Conservation (phyloP, 2,113 vertebrate species). For the Mobula birostris region DNA sequence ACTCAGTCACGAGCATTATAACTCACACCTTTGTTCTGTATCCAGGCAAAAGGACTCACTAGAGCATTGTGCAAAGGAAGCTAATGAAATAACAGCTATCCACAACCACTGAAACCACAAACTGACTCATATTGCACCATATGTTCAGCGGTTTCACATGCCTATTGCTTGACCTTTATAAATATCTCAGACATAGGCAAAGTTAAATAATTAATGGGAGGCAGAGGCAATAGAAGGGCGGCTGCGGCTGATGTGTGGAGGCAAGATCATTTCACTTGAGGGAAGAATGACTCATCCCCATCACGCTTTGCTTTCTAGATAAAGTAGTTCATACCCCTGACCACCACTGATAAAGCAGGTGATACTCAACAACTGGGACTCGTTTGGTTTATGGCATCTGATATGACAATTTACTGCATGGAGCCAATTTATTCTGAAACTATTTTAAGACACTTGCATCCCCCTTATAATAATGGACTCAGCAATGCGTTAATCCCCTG, state of each 20-base stretch:
- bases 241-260: not conserved
- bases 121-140: not conserved
- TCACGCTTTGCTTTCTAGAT: not conserved
- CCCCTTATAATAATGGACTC: not conserved
- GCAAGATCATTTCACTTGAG: not conserved
- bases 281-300: not conserved
- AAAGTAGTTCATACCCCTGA: not conserved
- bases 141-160: slow-evolving; percentile 1
- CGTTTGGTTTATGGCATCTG: not conserved
- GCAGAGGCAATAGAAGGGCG: not conserved
- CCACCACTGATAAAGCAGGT: not conserved
- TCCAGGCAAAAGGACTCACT: not conserved
- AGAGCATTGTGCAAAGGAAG: not conserved
- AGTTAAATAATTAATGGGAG: not conserved
- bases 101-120: not conserved
- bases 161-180: slow-evolving; percentile 31
- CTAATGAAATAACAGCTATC: slow-evolving; percentile 16
- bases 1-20: not conserved
- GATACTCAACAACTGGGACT: not conserved
- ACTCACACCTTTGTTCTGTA: not conserved
- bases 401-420: not conserved
- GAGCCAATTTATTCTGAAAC: not conserved
- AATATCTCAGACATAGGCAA: not conserved
- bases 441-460: not conserved
- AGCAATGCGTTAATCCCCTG: not conserved